Conservation (phyloP, 2,113 vertebrate genomes). For the Ictalurus furcatus region DNA sequence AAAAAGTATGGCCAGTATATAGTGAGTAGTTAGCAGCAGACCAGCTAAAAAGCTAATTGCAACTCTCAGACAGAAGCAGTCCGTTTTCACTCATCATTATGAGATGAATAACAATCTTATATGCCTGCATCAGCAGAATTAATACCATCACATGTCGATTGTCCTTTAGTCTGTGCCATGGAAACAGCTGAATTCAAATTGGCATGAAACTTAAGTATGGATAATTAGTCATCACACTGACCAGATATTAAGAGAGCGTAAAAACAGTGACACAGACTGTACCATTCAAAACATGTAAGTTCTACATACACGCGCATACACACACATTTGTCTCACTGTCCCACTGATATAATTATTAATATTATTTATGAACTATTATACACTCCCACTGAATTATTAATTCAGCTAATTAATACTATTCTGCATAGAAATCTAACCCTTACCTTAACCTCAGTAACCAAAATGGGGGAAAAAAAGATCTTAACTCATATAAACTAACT, state of each 20-base stretch:
- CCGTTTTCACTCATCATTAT: neutral
- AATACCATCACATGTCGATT: neutral
- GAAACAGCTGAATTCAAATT: neutral
- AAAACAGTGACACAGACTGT: neutral
- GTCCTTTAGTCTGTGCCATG: neutral
- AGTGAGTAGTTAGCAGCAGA: neutral
- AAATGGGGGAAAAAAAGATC: no score
- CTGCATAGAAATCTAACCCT: no score
- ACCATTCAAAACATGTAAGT: neutral
- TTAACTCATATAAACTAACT: neutral
- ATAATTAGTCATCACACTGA: neutral
- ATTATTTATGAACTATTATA: no score
- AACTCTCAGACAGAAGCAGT: neutral
- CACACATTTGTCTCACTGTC: no score
- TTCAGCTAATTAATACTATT: no score
- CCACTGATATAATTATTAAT: no score
- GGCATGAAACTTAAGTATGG: neutral
- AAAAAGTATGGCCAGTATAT: neutral
- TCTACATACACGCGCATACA: neutral
- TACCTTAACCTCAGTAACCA: no score
- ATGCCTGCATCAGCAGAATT: neutral
- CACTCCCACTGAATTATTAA: no score
- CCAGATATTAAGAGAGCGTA: neutral
- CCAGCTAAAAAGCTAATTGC: neutral
- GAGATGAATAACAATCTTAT: neutral